These are phyloP conservation scores for Eurytoma californica DNA, from an alignment of 2,888 invertebrate genomes.

Conservation along the genomic window DNA sequence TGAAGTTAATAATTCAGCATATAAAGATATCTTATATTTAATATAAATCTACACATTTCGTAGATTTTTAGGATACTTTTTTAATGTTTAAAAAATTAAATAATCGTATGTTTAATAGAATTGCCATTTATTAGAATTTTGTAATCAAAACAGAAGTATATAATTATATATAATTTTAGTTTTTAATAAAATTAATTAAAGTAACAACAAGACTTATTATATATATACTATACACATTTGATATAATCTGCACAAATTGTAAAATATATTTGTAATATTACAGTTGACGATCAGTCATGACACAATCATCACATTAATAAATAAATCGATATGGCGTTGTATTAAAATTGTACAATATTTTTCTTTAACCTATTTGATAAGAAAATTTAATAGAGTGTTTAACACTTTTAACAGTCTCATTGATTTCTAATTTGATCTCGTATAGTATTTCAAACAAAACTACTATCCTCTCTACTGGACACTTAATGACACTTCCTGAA, in stretches of 20 bases:
- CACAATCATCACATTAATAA: constrained; percentile 50
- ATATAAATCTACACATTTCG: too few species aligned
- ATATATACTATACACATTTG: constrained; percentile 37
- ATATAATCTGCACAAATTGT: constrained; percentile 45
- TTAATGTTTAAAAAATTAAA: too few species aligned
- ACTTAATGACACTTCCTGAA: constrained; percentile 26
- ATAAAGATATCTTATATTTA: too few species aligned
- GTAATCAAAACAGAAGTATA: constrained; percentile 52
- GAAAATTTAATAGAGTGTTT: constrained; percentile 43
- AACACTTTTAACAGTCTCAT: constrained; percentile 53
- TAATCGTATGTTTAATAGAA: background rate
- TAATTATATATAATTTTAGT: constrained; percentile 43
- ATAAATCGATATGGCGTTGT: constrained; percentile 42
- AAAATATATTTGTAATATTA: constrained; percentile 33
- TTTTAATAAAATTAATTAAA: constrained; percentile 51
- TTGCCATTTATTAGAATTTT: constrained; percentile 52
- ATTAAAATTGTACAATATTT: constrained; percentile 39
- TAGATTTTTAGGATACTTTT: too few species aligned
- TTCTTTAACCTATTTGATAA: constrained; percentile 19
- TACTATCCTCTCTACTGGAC: constrained; percentile 34
- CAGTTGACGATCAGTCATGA: constrained; percentile 36
- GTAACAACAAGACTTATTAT: constrained; percentile 52
- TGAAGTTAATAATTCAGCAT: too few species aligned
- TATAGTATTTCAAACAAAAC: constrained; percentile 42
- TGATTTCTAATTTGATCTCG: constrained; percentile 46